Conservation (phyloP, 2,888 invertebrate species). For the Noctua pronuba region DNA sequence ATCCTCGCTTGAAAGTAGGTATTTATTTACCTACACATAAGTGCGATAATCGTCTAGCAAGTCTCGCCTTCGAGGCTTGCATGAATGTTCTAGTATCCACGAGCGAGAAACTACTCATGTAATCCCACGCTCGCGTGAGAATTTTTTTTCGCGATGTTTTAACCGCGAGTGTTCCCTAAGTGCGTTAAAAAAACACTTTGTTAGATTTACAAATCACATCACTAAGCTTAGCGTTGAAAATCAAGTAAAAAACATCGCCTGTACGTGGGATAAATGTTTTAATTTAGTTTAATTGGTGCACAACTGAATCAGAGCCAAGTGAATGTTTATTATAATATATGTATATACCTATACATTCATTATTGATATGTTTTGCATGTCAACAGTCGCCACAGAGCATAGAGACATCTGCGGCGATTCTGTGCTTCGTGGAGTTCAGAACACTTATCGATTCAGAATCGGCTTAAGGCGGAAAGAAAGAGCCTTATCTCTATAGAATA, state of each 20-base stretch:
- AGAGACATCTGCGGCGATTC: not conserved
- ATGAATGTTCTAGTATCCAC: not conserved
- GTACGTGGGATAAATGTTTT: too few species aligned
- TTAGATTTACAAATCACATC: not conserved
- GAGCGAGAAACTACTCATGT: not conserved
- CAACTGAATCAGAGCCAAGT: conserved; percentile 1
- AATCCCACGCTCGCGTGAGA: not conserved
- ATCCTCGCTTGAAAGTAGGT: not conserved
- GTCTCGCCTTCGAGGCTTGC: not conserved
- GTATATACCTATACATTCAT: not conserved
- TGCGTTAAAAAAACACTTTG: not conserved
- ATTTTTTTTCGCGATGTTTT: not conserved
- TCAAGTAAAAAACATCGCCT: not conserved
- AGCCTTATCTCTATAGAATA: not conserved
- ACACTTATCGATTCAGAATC: not conserved
- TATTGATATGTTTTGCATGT: not conserved
- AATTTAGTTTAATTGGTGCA: conserved; percentile 4
- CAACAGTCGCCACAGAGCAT: not conserved
- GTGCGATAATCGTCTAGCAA: not conserved
- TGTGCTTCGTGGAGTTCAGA: not conserved
- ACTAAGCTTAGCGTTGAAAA: too few species aligned
- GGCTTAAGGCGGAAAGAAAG: not conserved
- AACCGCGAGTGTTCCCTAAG: not conserved
- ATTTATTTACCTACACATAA: not conserved
- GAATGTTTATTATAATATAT: conserved; percentile 1